Conservation (phyloP, 2,797 vertebrate species). For the Sciurus vulgaris region DNA sequence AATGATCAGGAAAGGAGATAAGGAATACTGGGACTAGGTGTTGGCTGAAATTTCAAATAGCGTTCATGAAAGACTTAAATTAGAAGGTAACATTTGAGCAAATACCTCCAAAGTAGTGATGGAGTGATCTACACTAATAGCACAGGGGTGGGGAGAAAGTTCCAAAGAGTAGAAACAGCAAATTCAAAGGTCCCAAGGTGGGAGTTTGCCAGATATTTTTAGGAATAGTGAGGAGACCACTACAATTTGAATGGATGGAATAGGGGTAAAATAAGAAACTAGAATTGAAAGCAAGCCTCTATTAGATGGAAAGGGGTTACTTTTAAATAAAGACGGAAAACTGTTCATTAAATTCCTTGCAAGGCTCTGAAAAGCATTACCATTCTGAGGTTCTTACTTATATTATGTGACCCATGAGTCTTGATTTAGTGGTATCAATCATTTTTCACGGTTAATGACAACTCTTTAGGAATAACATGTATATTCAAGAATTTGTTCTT, state of each 20-base stretch:
- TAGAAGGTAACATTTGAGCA: background rate
- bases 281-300: background rate
- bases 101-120: background rate
- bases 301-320: background rate
- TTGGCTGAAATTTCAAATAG: conserved; percentile 23
- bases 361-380: conserved; percentile 17
- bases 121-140: background rate
- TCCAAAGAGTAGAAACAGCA: background rate
- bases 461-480: conserved; percentile 72
- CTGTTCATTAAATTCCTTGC: background rate
- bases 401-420: conserved; percentile 68
- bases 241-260: background rate
- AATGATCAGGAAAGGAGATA: background rate
- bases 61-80: conserved; percentile 11
- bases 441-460: conserved; percentile 73
- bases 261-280: background rate
- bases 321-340: conserved; percentile 44
- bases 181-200: background rate
- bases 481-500: conserved; percentile 58
- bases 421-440: conserved; percentile 77
- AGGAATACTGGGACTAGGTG: background rate
- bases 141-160: background rate
- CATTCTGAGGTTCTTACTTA: conserved; percentile 46
- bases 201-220: background rate
- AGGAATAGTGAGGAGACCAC: background rate